Evolutionary conservation across 2,797 vertebrate species (phyloP).

Genomic region (Synaphobranchus kaupii): DNA sequence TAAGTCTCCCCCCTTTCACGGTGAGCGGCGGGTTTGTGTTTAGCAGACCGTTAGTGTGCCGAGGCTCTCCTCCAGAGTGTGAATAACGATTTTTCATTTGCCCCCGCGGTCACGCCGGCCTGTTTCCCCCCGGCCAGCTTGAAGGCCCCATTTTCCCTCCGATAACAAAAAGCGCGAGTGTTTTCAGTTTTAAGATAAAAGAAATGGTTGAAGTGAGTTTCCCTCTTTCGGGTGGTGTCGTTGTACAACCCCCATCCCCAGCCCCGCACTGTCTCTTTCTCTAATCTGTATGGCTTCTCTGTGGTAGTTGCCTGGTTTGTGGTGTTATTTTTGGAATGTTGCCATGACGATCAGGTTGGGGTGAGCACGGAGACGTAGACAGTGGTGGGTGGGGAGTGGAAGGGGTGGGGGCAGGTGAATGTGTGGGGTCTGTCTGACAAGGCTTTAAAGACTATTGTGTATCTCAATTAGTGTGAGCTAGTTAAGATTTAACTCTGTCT

Average conservation of each 20-base stretch:
- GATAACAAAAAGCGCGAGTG: not conserved
- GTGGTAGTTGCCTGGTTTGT: not conserved
- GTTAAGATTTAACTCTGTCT: not conserved
- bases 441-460: not conserved
- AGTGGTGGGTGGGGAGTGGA: not conserved
- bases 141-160: not conserved
- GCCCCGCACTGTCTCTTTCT: not conserved
- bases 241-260: not conserved
- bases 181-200: not conserved
- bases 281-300: not conserved
- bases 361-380: not conserved
- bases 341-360: not conserved
- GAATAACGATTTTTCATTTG: constrained; percentile 42
- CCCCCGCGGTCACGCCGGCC: constrained; percentile 50
- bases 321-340: not conserved
- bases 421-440: not conserved
- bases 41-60: constrained; percentile 39
- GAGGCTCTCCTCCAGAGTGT: constrained; percentile 37
- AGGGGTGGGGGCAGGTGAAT: not conserved
- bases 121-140: constrained; percentile 35
- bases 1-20: constrained; percentile 36
- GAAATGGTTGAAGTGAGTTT: not conserved
- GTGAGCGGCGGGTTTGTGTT: constrained; percentile 32
- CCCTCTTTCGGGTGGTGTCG: not conserved
- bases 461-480: not conserved